Conservation (phyloP, 2,797 vertebrate species). For the Hephaestus fuliginosus region DNA sequence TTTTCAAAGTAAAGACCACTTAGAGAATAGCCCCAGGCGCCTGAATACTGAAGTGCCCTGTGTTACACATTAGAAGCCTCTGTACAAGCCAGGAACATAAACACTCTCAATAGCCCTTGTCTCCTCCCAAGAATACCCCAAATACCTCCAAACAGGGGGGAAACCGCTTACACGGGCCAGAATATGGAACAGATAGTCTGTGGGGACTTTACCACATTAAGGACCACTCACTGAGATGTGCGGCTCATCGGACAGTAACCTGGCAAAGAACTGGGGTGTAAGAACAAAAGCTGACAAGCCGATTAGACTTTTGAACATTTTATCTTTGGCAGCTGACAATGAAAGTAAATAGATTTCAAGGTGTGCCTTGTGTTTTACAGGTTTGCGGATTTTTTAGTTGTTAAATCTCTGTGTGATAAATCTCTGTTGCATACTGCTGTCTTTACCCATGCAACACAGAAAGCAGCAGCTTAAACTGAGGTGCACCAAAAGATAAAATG, state of each 20-base stretch:
- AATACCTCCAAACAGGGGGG: slow-evolving; percentile 68
- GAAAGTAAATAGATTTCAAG: slow-evolving; percentile 28
- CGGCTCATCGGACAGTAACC: slow-evolving; percentile 44
- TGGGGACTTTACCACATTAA: slow-evolving; percentile 68
- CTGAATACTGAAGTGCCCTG: slow-evolving; percentile 81
- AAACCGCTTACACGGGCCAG: slow-evolving; percentile 48
- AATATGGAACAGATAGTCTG: slow-evolving; percentile 65
- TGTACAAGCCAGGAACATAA: slow-evolving; percentile 79
- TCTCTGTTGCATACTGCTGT: slow-evolving; percentile 7
- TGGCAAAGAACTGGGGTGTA: slow-evolving; percentile 24
- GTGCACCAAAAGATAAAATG: slow-evolving; percentile 47
- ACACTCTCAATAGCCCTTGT: slow-evolving; percentile 78
- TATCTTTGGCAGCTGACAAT: slow-evolving; percentile 8
- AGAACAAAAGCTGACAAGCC: slow-evolving; percentile 20
- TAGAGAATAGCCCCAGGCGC: slow-evolving; percentile 87
- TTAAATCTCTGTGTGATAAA: neutral
- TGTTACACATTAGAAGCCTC: slow-evolving; percentile 81
- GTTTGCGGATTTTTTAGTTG: neutral
- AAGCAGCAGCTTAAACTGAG: slow-evolving; percentile 48
- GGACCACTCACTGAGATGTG: slow-evolving; percentile 54
- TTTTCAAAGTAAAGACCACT: slow-evolving; percentile 90
- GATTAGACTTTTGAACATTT: slow-evolving; percentile 31
- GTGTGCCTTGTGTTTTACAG: slow-evolving; percentile 3
- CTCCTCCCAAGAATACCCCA: slow-evolving; percentile 76
- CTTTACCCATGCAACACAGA: slow-evolving; percentile 14